A percentile compares a stretch with the other conserved stretches of the same genome.
Evolutionary conservation across 1,140 invertebrate genomes (phyloP).

Genomic region (Temnothorax curvispinosus): DNA sequence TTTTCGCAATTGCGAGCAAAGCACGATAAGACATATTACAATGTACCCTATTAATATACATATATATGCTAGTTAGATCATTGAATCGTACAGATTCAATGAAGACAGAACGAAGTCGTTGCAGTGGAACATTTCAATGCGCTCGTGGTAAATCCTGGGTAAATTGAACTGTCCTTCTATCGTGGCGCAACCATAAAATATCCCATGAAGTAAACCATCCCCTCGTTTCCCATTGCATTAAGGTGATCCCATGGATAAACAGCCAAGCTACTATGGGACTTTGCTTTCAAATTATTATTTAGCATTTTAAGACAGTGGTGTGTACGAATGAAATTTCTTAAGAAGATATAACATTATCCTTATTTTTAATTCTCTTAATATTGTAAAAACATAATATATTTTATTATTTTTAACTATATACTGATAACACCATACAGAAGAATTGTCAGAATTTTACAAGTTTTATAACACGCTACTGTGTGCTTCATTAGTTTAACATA

Average conservation of each 20-base stretch:
- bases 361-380: background rate
- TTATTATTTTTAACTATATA: background rate
- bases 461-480: background rate
- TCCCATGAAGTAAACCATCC: constrained; percentile 70
- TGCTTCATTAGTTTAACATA: background rate
- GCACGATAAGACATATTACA: background rate
- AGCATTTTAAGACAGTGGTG: background rate
- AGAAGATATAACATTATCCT: background rate
- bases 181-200: constrained; percentile 78
- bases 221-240: constrained; percentile 78
- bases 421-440: background rate
- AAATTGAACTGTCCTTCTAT: constrained; percentile 80
- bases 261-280: constrained; percentile 55
- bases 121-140: constrained; percentile 64
- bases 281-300: constrained; percentile 59
- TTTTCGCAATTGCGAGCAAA: background rate
- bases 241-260: constrained; percentile 80
- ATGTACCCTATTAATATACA: background rate
- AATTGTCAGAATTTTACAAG: background rate
- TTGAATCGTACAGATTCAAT: constrained; percentile 21
- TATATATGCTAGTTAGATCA: background rate
- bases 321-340: background rate
- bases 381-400: background rate
- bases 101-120: constrained; percentile 43
- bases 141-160: constrained; percentile 74